Evolutionary conservation across 2,797 vertebrate species (phyloP).

Genomic region (Microhierax caerulescens): DNA sequence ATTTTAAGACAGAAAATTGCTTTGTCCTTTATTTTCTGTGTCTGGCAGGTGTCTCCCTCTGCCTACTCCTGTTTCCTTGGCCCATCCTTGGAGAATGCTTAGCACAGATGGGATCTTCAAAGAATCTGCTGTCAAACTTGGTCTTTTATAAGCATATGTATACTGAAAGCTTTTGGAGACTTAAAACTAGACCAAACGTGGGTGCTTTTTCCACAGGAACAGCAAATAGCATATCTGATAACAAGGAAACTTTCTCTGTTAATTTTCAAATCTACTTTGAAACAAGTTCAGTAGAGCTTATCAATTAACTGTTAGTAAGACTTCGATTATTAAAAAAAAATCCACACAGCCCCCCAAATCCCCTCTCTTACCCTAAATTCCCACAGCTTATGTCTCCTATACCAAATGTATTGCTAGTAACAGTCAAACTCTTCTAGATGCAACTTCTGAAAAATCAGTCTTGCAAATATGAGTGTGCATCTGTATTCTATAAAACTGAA

Average conservation of each 20-base stretch:
- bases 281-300: background rate
- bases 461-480: background rate
- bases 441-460: background rate
- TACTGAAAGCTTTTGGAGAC: background rate
- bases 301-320: background rate
- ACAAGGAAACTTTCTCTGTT: background rate
- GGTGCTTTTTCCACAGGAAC: slow-evolving; percentile 38
- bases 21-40: background rate
- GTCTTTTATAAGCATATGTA: slow-evolving; percentile 25
- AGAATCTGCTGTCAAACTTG: slow-evolving; percentile 29
- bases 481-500: background rate
- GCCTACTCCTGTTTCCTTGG: background rate
- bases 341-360: background rate
- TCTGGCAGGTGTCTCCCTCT: background rate
- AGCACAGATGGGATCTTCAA: slow-evolving; percentile 43
- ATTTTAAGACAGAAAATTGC: slow-evolving; percentile 20
- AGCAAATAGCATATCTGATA: slow-evolving; percentile 16
- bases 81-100: background rate
- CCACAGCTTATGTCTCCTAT: background rate
- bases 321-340: background rate
- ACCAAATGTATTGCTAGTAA: background rate
- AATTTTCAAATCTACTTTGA: background rate
- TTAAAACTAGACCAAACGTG: slow-evolving; percentile 5
- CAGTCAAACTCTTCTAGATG: background rate
- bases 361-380: background rate